phyloP scores from a whole-genome alignment of 1,140 invertebrate genomes.

The Ceratina calcarata region DNA sequence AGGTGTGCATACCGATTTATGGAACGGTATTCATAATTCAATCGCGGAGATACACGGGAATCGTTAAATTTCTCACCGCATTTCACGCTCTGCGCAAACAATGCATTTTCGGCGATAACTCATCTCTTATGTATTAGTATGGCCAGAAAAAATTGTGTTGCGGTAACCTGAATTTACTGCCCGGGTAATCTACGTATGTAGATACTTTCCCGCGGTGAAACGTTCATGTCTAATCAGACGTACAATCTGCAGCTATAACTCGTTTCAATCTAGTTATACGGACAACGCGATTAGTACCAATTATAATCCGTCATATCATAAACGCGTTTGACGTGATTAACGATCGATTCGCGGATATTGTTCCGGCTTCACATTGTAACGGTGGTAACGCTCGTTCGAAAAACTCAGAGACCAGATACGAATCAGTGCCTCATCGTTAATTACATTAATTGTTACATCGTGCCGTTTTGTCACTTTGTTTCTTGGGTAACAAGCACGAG shows the following conservation, averaged over 20 bases:
- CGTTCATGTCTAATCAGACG: background rate
- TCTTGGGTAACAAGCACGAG: background rate
- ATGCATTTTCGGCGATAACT: no score
- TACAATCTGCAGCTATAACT: background rate
- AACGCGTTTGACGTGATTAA: background rate
- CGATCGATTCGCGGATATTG: background rate
- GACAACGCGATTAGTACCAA: background rate
- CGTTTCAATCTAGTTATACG: background rate
- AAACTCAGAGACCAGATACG: background rate
- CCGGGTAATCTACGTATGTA: no score
- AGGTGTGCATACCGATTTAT: no score
- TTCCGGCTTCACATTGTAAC: background rate
- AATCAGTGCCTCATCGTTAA: constrained; percentile 7
- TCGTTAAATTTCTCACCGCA: no score
- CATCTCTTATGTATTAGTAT: no score
- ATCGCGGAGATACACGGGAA: no score
- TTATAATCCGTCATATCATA: background rate
- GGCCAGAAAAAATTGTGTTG: no score
- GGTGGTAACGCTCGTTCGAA: no score
- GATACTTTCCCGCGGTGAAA: background rate
- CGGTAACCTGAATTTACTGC: no score
- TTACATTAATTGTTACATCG: constrained; percentile 13
- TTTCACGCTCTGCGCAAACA: no score
- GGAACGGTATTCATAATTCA: no score
- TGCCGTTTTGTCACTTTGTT: background rate